These are phyloP conservation scores for Pogonocherus hispidulus DNA, from an alignment of 2,888 invertebrate species.

Conservation along the genomic window DNA sequence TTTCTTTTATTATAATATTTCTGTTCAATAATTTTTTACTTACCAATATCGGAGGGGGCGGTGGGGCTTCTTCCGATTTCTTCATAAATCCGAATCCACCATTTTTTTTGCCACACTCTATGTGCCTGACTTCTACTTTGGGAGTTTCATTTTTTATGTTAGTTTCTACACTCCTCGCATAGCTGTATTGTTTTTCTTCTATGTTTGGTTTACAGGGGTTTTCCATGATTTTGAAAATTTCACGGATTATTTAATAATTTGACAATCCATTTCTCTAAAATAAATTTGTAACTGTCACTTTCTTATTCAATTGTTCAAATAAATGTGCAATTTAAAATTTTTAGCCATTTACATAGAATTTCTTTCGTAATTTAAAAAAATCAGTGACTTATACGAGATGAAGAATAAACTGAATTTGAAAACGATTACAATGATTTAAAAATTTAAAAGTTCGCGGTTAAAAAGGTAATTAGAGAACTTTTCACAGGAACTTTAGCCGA, in stretches of 20 bases:
- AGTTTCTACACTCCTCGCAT: constrained; percentile 46
- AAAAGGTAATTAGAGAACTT: constrained; percentile 36
- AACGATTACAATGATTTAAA: constrained; percentile 5
- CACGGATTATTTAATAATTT: constrained; percentile 43
- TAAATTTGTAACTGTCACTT: constrained; percentile 40
- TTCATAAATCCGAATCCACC: constrained; percentile 46
- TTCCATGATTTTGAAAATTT: constrained; percentile 51
- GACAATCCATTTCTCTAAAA: constrained; percentile 37
- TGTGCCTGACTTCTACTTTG: constrained; percentile 57
- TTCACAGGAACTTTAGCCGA: constrained; percentile 10
- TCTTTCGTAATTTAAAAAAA: background rate
- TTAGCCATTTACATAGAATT: background rate
- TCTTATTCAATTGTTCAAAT: constrained; percentile 55
- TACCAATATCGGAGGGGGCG: constrained; percentile 44
- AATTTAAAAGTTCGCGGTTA: constrained; percentile 42
- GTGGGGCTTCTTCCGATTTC: constrained; percentile 33
- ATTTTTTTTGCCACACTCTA: constrained; percentile 56
- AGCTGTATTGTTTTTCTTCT: constrained; percentile 55
- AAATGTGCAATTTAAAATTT: constrained; percentile 26
- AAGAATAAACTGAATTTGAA: background rate
- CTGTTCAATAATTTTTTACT: constrained; percentile 21
- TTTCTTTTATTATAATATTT: background rate
- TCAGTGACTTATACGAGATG: background rate
- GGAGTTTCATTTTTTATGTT: constrained; percentile 51
- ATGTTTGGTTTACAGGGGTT: constrained; percentile 53